Evolutionary conservation across 2,113 vertebrate genomes (phyloP), one percentile per base, ranked within the genome.

Genomic region (Neodon shergylaensis): DNA sequence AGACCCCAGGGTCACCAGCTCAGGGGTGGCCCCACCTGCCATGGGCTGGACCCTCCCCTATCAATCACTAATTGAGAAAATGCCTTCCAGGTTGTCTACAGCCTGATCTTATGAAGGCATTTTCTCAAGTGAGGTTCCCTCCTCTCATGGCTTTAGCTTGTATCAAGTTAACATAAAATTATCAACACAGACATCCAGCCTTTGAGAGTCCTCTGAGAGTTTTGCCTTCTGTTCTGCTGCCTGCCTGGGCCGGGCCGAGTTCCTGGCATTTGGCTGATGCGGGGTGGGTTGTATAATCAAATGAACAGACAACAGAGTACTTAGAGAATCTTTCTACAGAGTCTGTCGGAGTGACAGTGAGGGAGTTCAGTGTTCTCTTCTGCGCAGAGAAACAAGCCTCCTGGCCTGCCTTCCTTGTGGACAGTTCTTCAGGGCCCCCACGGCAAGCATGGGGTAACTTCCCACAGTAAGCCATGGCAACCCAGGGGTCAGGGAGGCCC

Each of bases 361-460:
- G 21, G 54, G 61, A 68, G 47, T 52, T 81, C 44, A 79, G 42
- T 9, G 76, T 92, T 14, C 10, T 49, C 0, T 66, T 83, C 92
- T 70, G 16, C 16, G 36, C 1, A 39, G 52, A 61, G n/a, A 94
- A 81, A 26, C 21, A 81, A 31, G 14, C 65, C 39, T 26, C 3
- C 44, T 0, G 28, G 24, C 31, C 61, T 88, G 39, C 36, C 9
- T 36, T 42, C 36, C 39, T 54, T 2, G 0, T 0, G 52, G 65
- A 63, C 58, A 79, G 44, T 61, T 76, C 65, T n/a, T 54, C n/a
- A 16, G 7, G 1, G 9, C n/a, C 73, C 16, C 47, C 36, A 0
- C 0, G 0, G 5, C 28, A 1, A 19, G 26, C 5, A 0, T 2
- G 47, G 42, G 78, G 36, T 82, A 24, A 26, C 83, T 74, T 72